phyloP scores from a whole-genome alignment of 1,140 invertebrate genomes.

The Anthonomus grandis region DNA sequence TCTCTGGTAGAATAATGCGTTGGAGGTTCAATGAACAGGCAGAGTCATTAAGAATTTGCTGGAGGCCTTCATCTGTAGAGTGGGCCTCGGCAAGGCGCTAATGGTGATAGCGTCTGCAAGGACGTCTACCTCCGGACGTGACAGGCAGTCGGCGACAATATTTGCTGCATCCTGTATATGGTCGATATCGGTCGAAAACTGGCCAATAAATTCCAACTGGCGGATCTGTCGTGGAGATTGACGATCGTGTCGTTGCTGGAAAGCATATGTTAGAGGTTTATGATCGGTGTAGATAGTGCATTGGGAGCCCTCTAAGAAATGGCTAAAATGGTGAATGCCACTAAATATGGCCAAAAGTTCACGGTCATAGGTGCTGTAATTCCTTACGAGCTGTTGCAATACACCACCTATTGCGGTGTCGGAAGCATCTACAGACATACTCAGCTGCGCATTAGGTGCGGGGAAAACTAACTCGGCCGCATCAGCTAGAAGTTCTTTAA shows the following conservation, averaged over 20 bases:
- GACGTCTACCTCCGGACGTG: constrained; percentile 2
- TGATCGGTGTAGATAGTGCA: constrained; percentile 7
- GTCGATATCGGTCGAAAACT: constrained; percentile 45
- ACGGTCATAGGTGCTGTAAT: constrained; percentile 7
- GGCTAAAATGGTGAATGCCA: constrained; percentile 2
- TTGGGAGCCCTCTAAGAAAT: neutral
- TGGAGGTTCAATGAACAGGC: too few species aligned
- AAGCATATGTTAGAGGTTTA: constrained; percentile 7
- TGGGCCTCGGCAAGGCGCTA: neutral
- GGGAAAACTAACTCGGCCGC: constrained; percentile 1
- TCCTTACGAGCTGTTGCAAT: neutral
- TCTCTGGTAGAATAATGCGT: neutral
- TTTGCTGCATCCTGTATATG: constrained; percentile 43
- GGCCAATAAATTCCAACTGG: constrained; percentile 44
- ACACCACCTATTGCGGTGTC: constrained; percentile 3
- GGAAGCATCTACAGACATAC: neutral
- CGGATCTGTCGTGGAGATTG: constrained; percentile 32
- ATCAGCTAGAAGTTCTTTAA: neutral
- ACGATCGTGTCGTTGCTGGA: neutral
- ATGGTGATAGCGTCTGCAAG: neutral
- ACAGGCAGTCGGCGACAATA: constrained; percentile 39
- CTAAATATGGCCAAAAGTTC: neutral
- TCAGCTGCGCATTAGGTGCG: neutral
- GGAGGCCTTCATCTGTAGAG: neutral
- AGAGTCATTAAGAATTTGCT: neutral